Evolutionary conservation across 2,888 invertebrate species (phyloP).

Genomic region (Leptothorax acervorum): DNA sequence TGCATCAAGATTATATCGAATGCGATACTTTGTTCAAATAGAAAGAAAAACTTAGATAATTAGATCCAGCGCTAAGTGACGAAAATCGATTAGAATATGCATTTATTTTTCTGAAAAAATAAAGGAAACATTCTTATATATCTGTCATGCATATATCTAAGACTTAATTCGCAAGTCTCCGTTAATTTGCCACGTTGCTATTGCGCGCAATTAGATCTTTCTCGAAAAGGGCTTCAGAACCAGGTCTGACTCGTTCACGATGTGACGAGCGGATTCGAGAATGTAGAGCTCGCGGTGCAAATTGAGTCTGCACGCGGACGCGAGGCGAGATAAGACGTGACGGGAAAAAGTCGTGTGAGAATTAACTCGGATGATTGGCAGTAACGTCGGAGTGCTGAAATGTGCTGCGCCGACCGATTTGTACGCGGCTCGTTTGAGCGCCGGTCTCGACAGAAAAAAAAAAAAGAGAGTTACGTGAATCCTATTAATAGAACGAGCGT

Average conservation of each 20-base stretch:
- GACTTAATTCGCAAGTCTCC: neutral
- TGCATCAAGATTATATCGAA: neutral
- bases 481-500: conserved; percentile 31
- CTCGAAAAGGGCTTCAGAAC: neutral
- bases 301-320: conserved; percentile 23
- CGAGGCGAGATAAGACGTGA: conserved; percentile 39
- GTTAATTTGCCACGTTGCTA: neutral
- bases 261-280: conserved; percentile 23
- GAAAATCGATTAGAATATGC: neutral
- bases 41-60: neutral
- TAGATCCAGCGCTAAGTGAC: neutral
- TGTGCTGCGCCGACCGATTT: neutral
- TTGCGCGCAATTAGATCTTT: neutral
- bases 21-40: neutral
- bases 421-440: conserved; percentile 20
- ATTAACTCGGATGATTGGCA: conserved; percentile 43
- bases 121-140: neutral
- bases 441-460: neutral
- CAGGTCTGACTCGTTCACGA: conserved; percentile 4
- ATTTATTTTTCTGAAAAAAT: neutral
- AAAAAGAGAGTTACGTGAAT: conserved; percentile 9
- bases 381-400: conserved; percentile 28
- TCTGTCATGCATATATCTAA: neutral
- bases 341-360: conserved; percentile 44
- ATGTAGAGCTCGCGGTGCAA: conserved; percentile 7